phyloP scores from a whole-genome alignment of 2,888 invertebrate species.

The Druceiella hillmani region DNA sequence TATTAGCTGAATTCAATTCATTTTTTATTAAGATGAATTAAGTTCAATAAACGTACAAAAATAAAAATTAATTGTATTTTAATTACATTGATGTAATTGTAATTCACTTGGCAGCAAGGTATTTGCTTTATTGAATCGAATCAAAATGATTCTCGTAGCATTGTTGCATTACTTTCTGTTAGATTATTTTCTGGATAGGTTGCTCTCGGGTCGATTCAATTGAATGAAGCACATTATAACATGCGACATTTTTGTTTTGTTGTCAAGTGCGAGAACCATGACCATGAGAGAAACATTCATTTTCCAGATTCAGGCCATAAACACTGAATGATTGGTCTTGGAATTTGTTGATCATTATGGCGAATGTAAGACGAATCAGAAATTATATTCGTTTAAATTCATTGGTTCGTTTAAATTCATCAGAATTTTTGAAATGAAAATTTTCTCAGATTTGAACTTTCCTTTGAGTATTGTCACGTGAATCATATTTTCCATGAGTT shows the following conservation, averaged over 20 bases:
- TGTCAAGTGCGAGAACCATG: neutral
- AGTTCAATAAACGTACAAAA: too few relatives aligned
- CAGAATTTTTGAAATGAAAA: conserved; percentile 1
- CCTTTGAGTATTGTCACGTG: too few relatives aligned
- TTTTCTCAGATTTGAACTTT: too few relatives aligned
- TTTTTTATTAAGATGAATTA: neutral
- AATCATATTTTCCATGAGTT: conserved; percentile 1
- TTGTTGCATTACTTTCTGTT: conserved; percentile 1
- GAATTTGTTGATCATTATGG: conserved; percentile 1
- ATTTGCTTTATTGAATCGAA: conserved; percentile 1
- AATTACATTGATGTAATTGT: neutral
- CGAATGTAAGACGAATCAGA: conserved; percentile 1
- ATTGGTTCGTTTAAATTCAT: neutral
- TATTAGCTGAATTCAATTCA: neutral
- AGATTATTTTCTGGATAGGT: neutral
- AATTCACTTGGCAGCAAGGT: conserved; percentile 1
- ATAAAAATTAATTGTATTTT: conserved; percentile 1
- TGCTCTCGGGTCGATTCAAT: neutral
- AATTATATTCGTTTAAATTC: neutral
- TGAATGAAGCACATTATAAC: neutral
- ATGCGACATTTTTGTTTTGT: neutral
- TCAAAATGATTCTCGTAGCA: neutral
- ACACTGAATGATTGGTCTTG: neutral
- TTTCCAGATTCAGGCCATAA: conserved; percentile 1
- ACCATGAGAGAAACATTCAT: conserved; percentile 1